These are phyloP conservation scores for Margaritifera margaritifera DNA, from an alignment of 2,888 invertebrate genomes.

Conservation along the genomic window DNA sequence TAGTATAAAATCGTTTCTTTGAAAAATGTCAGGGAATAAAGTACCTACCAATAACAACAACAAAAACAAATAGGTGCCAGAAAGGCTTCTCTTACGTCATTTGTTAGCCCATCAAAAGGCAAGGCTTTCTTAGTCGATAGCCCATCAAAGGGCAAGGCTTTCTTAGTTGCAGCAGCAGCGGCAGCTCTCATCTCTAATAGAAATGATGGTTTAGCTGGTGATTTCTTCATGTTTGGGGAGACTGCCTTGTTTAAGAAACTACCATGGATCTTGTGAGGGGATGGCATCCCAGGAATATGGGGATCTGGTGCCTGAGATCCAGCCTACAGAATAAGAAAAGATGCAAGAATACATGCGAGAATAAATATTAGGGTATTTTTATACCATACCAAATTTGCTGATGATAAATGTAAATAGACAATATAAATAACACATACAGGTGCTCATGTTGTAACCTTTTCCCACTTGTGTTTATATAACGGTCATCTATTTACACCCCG, in stretches of 20 bases:
- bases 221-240: slow-evolving; percentile 49
- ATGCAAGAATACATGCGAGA: too few species aligned
- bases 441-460: too few species aligned
- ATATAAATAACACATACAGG: too few species aligned
- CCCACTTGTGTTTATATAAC: too few species aligned
- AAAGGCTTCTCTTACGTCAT: slow-evolving; percentile 36
- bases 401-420: too few species aligned
- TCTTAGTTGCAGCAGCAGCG: slow-evolving; percentile 36
- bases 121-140: slow-evolving; percentile 45
- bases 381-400: too few species aligned
- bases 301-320: slow-evolving; percentile 61
- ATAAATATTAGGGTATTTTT: too few species aligned
- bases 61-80: background rate
- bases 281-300: slow-evolving; percentile 60
- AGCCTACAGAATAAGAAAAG: slow-evolving; percentile 22
- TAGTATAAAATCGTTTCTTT: too few species aligned
- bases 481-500: too few species aligned
- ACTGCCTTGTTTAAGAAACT: slow-evolving; percentile 64
- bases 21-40: background rate
- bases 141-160: slow-evolving; percentile 33
- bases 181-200: slow-evolving; percentile 17
- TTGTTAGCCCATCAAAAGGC: slow-evolving; percentile 34
- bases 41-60: background rate
- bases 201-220: slow-evolving; percentile 36
- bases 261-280: slow-evolving; percentile 63